Evolutionary conservation across 64 coral and sea anemone species (phyloP), one percentile per base, ranked within the genome.

Genomic region (Acropora tenuis): DNA sequence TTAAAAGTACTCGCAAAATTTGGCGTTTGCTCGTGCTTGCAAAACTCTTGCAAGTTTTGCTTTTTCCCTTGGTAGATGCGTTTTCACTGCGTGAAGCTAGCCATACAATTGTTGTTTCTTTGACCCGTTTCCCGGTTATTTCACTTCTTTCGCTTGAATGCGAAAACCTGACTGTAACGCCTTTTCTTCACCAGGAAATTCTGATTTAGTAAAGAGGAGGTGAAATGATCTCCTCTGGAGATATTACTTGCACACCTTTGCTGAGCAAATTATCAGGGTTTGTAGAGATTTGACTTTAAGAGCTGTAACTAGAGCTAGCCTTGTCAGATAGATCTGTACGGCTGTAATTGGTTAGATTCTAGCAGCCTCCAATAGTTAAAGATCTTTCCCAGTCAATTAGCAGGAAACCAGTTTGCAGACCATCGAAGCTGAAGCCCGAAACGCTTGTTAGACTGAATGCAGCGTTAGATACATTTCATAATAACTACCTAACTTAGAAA

Each of bases 331-430:
- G 71, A 74, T 74, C 11, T 74, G 71, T 74, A 74, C 11, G 17
- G 71, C 71, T 74, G 71, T 74, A 74, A 74, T 74, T 74, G 18
- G 71, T 43, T 74, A 74, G 71, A 74, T 74, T 74, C 71, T 74
- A 74, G 71, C n/a, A 74, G 71, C 71, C 71, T 74, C 71, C 71
- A 74, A 74, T 20, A 74, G 41, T 40, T 19, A 74, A 74, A 74
- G 6, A 74, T 74, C 71, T 74, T 41, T 74, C 41, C 41, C 17
- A 19, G 20, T 74, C 11, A 17, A 74, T 19, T 19, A 74, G 71
- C 71, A 42, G 71, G 71, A 74, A 74, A 74, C 1, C 71, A 74
- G 71, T 74, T 74, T 74, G 71, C 17, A 15, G 71, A 74, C 41
- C 17, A 74, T 74, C 71, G 71, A 74, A 74, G 41, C 71, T 2